Conservation (phyloP, 1,140 invertebrate species). For the Drosophila sproati region DNA sequence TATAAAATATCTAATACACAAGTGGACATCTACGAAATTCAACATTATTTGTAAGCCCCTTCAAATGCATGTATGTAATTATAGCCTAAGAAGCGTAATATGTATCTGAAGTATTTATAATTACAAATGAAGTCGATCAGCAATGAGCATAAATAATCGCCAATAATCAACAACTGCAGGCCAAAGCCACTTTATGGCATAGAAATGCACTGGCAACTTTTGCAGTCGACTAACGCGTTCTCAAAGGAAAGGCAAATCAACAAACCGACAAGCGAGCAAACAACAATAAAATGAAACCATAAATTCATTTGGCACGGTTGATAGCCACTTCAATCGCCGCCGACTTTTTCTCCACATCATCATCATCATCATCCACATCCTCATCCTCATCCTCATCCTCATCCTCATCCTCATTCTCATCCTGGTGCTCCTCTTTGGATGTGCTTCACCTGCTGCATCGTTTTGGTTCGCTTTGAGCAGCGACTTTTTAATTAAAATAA, state of each 20-base stretch:
- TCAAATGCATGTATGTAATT: not conserved
- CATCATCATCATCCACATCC: too few relatives aligned
- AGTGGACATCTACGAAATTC: not conserved
- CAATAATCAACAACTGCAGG: slow-evolving; percentile 26
- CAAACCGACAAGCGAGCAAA: slow-evolving; percentile 54
- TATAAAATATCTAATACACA: too few relatives aligned
- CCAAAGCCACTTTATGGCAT: slow-evolving; percentile 24
- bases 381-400: not conserved
- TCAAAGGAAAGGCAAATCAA: slow-evolving; percentile 62
- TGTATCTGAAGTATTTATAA: slow-evolving; percentile 16
- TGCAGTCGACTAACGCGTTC: slow-evolving; percentile 30
- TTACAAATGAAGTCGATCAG: slow-evolving; percentile 44
- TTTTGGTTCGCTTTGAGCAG: slow-evolving; percentile 68
- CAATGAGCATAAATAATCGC: slow-evolving; percentile 20
- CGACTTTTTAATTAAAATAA: slow-evolving; percentile 83
- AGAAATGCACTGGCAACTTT: slow-evolving; percentile 23
- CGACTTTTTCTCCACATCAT: not conserved
- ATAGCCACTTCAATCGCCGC: slow-evolving; percentile 67
- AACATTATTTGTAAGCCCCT: not conserved
- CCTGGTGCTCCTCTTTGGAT: not conserved
- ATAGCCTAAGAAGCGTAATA: not conserved
- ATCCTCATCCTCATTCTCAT: not conserved
- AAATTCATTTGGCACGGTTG: slow-evolving; percentile 77
- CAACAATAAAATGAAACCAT: slow-evolving; percentile 73
- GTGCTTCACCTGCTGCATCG: slow-evolving; percentile 39